These are phyloP conservation scores for Catamblyrhynchus diadema DNA, from an alignment of 2,797 vertebrate genomes.

Conservation along the genomic window DNA sequence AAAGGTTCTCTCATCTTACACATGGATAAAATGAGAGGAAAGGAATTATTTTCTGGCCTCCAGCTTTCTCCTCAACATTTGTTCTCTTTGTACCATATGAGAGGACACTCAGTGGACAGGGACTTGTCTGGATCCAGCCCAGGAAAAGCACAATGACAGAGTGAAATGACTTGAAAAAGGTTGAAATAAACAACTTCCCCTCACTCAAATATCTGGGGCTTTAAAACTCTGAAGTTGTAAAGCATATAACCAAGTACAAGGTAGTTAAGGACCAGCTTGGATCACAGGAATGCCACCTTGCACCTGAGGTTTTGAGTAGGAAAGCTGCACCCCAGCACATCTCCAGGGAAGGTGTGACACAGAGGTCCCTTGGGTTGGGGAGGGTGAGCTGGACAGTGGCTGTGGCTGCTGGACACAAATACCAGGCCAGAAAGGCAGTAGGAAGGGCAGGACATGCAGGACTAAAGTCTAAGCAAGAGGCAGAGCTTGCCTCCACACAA, in stretches of 20 bases:
- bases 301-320: neutral
- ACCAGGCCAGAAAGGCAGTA: neutral
- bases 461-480: neutral
- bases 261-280: neutral
- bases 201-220: neutral
- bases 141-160: neutral
- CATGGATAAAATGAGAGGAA: neutral
- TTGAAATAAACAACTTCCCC: neutral
- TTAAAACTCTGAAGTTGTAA: neutral
- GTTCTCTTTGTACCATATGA: neutral
- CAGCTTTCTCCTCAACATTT: neutral
- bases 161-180: neutral
- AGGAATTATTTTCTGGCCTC: neutral
- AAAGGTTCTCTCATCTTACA: neutral
- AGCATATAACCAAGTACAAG: neutral
- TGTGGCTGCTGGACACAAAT: neutral
- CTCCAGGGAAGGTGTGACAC: neutral
- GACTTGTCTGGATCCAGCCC: neutral
- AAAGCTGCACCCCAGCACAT: neutral
- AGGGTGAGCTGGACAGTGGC: accelerated
- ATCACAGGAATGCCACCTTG: neutral
- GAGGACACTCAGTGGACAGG: neutral
- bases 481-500: neutral
- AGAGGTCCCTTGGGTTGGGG: accelerated
- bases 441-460: neutral